A percentile compares a stretch with the other conserved stretches of the same genome.
phyloP scores from a whole-genome alignment of 2,797 vertebrate species.

The Hippocampus kuda region DNA sequence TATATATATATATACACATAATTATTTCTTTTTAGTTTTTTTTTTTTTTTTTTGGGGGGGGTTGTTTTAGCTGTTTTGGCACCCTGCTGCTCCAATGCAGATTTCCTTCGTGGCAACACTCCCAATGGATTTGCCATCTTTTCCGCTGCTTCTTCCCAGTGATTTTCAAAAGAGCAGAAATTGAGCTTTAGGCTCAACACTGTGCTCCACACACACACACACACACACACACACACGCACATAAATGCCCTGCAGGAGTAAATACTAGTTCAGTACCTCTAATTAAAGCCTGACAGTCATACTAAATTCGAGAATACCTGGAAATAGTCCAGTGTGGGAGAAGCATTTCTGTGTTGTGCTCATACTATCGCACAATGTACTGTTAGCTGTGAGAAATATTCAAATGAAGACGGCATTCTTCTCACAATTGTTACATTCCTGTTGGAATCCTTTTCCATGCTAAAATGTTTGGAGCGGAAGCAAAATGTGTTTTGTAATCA shows the following conservation, averaged over 20 bases:
- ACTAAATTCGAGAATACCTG: constrained; percentile 36
- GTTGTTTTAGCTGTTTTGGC: neutral
- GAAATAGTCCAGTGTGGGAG: constrained; percentile 56
- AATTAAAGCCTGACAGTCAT: constrained; percentile 54
- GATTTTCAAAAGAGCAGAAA: neutral
- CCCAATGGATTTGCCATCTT: neutral
- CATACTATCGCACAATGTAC: neutral
- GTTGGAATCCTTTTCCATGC: neutral
- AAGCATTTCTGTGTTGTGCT: constrained; percentile 16
- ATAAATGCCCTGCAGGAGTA: constrained; percentile 9
- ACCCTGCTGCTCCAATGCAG: neutral
- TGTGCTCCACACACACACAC: neutral
- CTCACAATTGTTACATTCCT: neutral
- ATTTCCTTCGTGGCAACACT: neutral
- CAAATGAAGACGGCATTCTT: neutral
- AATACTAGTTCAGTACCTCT: constrained; percentile 30
- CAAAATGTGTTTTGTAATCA: neutral
- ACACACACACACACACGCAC: neutral
- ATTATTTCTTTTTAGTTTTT: too few relatives aligned
- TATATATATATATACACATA: too few relatives aligned
- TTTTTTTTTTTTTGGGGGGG: too few relatives aligned
- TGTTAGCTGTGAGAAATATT: neutral
- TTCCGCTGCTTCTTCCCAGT: neutral
- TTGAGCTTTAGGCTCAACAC: neutral
- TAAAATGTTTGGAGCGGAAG: neutral